phyloP scores from a whole-genome alignment of 2,888 invertebrate species.

The Oxycera nigricornis region DNA sequence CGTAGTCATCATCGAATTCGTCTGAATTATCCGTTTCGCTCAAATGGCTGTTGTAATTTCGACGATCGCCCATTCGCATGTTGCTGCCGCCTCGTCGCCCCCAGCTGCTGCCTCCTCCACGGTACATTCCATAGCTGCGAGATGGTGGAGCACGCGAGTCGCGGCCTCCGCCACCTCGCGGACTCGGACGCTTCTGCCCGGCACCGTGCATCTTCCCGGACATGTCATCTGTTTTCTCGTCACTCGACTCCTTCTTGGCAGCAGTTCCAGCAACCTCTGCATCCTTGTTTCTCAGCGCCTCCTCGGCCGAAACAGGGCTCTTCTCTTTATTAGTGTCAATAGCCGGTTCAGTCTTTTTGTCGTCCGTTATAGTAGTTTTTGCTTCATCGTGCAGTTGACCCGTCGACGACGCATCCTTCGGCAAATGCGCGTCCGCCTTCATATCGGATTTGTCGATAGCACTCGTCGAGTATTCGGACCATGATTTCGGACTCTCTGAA shows the following conservation, averaged over 20 bases:
- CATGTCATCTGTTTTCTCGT: constrained; percentile 37
- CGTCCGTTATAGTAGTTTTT: constrained; percentile 57
- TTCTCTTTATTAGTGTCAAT: constrained; percentile 47
- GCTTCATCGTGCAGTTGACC: constrained; percentile 44
- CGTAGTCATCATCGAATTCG: constrained; percentile 73
- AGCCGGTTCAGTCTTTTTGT: constrained; percentile 55
- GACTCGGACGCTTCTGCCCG: constrained; percentile 54
- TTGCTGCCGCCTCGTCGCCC: constrained; percentile 58
- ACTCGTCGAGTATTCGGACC: constrained; percentile 41
- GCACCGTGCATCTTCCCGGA: constrained; percentile 34
- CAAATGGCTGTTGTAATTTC: constrained; percentile 62
- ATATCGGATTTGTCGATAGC: constrained; percentile 37
- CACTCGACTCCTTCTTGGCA: constrained; percentile 35
- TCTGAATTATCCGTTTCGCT: constrained; percentile 74
- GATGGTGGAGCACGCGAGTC: constrained; percentile 59
- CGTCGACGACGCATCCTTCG: constrained; percentile 39
- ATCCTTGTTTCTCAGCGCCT: constrained; percentile 46
- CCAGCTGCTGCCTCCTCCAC: constrained; percentile 63
- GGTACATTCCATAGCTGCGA: constrained; percentile 63
- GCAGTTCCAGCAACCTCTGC: constrained; percentile 50
- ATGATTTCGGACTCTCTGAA: constrained; percentile 52
- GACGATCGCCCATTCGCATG: constrained; percentile 30
- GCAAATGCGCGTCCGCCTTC: constrained; percentile 39
- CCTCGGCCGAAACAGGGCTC: constrained; percentile 5
- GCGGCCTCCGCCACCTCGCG: constrained; percentile 65